A percentile compares a stretch with the other conserved stretches of the same genome.
Conservation (phyloP, 92 coral and sea anemone genomes). For the Blastomussa wellsi region DNA sequence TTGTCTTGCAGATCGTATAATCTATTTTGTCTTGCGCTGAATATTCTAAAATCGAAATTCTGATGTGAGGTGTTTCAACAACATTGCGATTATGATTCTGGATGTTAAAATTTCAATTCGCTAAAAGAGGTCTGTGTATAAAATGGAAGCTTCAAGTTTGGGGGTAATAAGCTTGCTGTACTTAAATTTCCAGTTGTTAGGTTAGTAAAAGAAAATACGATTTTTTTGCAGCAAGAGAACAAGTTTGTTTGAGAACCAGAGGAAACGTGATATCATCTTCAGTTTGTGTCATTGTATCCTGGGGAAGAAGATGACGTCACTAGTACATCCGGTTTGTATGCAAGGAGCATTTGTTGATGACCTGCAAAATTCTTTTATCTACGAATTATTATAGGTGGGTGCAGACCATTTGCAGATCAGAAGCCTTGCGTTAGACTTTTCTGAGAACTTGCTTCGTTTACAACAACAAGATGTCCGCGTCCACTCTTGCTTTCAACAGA, state of each 20-base stretch:
- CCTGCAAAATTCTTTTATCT: not conserved
- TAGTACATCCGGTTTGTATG: not conserved
- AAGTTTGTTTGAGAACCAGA: not conserved
- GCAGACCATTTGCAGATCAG: not conserved
- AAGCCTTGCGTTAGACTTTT: not conserved
- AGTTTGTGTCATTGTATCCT: too few relatives aligned
- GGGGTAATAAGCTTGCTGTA: too few relatives aligned
- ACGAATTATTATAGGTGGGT: not conserved
- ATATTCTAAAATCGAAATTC: not conserved
- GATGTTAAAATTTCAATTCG: not conserved
- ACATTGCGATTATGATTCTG: not conserved
- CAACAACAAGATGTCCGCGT: not conserved
- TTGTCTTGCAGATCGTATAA: not conserved
- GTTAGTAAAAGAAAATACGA: not conserved
- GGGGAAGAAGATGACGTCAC: not conserved
- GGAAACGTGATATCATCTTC: slow-evolving; percentile 19
- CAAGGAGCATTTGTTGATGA: not conserved
- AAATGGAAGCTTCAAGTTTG: not conserved
- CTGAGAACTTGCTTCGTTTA: not conserved
- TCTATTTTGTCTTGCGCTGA: not conserved
- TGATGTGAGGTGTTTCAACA: not conserved
- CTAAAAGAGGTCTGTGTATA: not conserved
- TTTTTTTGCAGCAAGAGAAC: not conserved
- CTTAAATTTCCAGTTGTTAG: not conserved
- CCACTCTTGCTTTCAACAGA: not conserved